Evolutionary conservation across 2,113 vertebrate genomes (phyloP).

Genomic region (Orthonyx spaldingii): DNA sequence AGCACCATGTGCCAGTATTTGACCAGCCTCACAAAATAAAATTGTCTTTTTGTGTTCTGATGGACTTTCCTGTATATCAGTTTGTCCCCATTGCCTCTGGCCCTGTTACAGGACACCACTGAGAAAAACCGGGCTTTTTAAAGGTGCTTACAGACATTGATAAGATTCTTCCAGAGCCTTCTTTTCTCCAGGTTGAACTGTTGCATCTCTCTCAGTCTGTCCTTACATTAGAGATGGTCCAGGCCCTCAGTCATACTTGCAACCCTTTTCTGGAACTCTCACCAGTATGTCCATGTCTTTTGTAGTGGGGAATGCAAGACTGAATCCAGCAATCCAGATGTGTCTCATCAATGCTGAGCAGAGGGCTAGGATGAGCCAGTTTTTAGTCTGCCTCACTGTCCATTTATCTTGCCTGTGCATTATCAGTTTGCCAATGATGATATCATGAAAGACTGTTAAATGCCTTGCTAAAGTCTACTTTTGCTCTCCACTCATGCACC

Average conservation of each 20-base stretch:
- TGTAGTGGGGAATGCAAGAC: neutral
- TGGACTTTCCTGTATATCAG: neutral
- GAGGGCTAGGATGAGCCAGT: neutral
- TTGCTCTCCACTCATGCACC: neutral
- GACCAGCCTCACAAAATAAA: neutral
- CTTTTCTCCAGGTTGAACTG: neutral
- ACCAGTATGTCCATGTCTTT: neutral
- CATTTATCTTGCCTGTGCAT: neutral
- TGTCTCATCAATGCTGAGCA: neutral
- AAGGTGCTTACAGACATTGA: neutral
- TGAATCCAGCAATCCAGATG: neutral
- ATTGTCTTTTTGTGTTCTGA: neutral
- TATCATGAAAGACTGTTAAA: neutral
- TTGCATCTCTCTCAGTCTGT: neutral
- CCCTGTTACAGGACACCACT: neutral
- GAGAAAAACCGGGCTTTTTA: neutral
- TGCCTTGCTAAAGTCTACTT: neutral
- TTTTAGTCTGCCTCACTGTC: neutral
- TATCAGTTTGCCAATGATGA: neutral
- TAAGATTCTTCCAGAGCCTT: neutral
- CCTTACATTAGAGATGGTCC: neutral
- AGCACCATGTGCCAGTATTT: neutral
- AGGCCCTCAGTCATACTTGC: neutral
- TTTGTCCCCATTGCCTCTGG: neutral
- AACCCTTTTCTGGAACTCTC: neutral